Conservation (phyloP, 2,888 invertebrate species). For the Pseudococcus viburni region DNA sequence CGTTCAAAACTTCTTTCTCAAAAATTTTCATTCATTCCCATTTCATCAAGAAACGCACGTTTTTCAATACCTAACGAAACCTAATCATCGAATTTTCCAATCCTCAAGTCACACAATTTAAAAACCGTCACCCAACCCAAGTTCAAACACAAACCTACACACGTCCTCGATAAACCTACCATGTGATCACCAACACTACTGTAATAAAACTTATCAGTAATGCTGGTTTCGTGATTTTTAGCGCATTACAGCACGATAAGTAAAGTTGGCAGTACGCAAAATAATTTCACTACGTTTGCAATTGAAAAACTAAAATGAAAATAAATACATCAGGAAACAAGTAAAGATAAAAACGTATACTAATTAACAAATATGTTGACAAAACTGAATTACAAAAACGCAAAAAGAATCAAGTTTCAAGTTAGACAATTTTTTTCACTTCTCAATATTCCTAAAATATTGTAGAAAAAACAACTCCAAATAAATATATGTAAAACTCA, state of each 20-base stretch:
- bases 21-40: too few species aligned
- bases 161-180: too few species aligned
- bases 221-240: conserved; percentile 32
- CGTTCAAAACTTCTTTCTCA: too few species aligned
- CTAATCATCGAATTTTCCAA: too few species aligned
- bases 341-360: conserved; percentile 29
- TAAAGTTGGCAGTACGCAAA: neutral
- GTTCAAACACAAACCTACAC: neutral
- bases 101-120: neutral
- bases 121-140: neutral
- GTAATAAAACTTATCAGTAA: conserved; percentile 4
- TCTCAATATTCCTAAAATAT: neutral
- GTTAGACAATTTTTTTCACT: neutral
- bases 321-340: neutral
- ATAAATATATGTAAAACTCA: too few species aligned
- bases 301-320: neutral
- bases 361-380: conserved; percentile 47
- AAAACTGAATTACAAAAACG: conserved; percentile 50
- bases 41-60: too few species aligned
- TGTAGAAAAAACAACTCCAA: too few species aligned
- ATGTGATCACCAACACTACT: neutral
- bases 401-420: conserved; percentile 37
- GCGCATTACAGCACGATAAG: neutral
- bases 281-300: conserved; percentile 20
- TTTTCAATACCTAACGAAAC: too few species aligned